Conservation (phyloP, 2,888 invertebrate species). For the Drosophila nr. perissopoda region DNA sequence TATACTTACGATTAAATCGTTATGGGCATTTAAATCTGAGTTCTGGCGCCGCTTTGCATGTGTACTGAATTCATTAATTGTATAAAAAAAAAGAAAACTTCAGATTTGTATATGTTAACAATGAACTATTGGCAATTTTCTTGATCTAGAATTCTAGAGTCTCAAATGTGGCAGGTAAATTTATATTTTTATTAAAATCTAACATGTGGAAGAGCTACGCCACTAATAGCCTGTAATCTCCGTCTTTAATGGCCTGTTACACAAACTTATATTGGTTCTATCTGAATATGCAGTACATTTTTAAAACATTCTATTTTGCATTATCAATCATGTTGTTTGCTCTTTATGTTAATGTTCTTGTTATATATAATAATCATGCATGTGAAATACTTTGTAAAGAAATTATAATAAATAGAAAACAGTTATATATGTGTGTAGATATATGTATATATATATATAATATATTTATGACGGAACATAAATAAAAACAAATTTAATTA, state of each 20-base stretch:
- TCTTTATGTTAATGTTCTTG: neutral
- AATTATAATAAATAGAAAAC: neutral
- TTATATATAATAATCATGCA: too few relatives aligned
- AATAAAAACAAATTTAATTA: conserved; percentile 10
- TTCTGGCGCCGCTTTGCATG: conserved; percentile 10
- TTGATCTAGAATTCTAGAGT: neutral
- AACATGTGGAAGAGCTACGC: too few relatives aligned
- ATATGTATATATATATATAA: neutral
- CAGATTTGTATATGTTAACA: neutral
- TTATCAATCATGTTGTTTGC: neutral
- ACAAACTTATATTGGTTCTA: neutral
- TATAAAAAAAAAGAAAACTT: neutral
- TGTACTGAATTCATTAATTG: neutral
- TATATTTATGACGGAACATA: too few relatives aligned
- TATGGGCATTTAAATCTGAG: neutral
- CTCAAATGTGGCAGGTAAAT: neutral
- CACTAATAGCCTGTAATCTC: too few relatives aligned
- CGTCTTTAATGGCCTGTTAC: too few relatives aligned
- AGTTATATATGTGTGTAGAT: neutral
- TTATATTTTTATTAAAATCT: too few relatives aligned
- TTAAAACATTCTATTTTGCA: neutral
- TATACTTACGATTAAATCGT: conserved; percentile 2
- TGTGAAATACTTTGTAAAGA: neutral
- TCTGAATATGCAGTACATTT: neutral
- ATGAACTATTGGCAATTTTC: neutral